phyloP scores from a whole-genome alignment of 2,888 invertebrate species.

The Coenonympha arcania region DNA sequence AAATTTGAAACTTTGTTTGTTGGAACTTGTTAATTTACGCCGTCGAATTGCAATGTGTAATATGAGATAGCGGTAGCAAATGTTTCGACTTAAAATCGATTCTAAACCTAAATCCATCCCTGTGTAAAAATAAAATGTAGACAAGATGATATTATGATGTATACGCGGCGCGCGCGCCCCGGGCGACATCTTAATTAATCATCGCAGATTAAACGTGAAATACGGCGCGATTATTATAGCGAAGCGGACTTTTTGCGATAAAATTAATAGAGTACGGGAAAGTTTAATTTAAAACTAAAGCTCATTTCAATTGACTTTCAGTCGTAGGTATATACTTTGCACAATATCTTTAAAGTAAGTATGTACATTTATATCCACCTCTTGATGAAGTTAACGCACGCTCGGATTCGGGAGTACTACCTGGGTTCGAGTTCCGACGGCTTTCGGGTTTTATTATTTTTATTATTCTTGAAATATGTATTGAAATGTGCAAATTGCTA shows the following conservation, averaged over 20 bases:
- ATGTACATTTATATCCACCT: too few species aligned
- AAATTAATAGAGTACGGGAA: conserved; percentile 19
- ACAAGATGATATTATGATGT: conserved; percentile 59
- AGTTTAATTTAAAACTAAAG: neutral
- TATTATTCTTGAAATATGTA: too few species aligned
- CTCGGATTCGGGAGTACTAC: too few species aligned
- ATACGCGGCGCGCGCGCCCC: conserved; percentile 42
- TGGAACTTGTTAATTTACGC: too few species aligned
- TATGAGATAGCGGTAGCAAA: neutral
- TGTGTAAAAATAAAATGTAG: conserved; percentile 43
- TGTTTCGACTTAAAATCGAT: too few species aligned
- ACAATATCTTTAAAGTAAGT: too few species aligned
- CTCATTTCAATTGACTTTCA: neutral
- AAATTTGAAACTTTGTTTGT: too few species aligned
- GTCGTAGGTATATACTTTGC: too few species aligned
- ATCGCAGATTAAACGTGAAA: conserved; percentile 64
- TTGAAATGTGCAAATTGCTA: too few species aligned
- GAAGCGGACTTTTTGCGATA: conserved; percentile 30
- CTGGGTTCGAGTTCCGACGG: too few species aligned
- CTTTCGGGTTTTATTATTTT: too few species aligned
- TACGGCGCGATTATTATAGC: conserved; percentile 43
- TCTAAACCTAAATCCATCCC: conserved; percentile 35
- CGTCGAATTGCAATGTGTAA: neutral
- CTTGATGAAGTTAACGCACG: too few species aligned
- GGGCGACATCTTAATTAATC: conserved; percentile 64